These are phyloP conservation scores for Turnix velox DNA, from an alignment of 2,113 vertebrate species.

Conservation along the genomic window DNA sequence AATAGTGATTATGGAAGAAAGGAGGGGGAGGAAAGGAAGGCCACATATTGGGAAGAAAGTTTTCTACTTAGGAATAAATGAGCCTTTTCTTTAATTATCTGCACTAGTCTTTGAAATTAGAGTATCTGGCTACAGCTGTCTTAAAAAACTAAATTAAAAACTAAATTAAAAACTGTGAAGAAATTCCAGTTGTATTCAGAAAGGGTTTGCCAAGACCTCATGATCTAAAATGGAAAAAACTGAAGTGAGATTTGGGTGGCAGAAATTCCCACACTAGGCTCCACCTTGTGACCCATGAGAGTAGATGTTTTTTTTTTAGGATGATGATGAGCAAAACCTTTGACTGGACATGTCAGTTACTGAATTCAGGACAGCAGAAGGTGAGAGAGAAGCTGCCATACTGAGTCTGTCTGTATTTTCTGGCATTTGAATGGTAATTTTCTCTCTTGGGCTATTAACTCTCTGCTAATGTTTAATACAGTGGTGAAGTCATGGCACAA, in stretches of 20 bases:
- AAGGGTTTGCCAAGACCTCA: neutral
- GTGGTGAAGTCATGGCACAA: neutral
- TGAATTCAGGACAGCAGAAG: neutral
- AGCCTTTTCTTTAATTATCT: slow-evolving; percentile 54
- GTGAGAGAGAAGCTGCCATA: neutral
- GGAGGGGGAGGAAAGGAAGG: neutral
- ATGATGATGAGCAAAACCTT: neutral
- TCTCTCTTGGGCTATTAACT: neutral
- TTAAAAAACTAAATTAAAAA: neutral
- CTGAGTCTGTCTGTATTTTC: neutral
- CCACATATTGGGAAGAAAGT: slow-evolving; percentile 14
- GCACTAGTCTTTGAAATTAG: slow-evolving; percentile 4
- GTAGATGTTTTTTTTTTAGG: neutral
- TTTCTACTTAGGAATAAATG: slow-evolving; percentile 47
- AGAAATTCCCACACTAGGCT: fast-evolving
- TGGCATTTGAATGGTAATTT: neutral
- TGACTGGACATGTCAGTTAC: neutral
- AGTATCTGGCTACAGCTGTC: neutral
- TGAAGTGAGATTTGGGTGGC: neutral
- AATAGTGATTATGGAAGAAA: neutral
- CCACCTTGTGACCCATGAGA: neutral
- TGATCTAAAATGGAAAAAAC: neutral
- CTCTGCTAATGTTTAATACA: neutral
- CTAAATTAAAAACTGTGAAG: neutral
- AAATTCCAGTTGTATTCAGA: neutral